Percentiles rank a stretch among this genome's conserved stretches.
Evolutionary conservation across 2,113 vertebrate genomes (phyloP).

Genomic region (Aplodontia rufa): DNA sequence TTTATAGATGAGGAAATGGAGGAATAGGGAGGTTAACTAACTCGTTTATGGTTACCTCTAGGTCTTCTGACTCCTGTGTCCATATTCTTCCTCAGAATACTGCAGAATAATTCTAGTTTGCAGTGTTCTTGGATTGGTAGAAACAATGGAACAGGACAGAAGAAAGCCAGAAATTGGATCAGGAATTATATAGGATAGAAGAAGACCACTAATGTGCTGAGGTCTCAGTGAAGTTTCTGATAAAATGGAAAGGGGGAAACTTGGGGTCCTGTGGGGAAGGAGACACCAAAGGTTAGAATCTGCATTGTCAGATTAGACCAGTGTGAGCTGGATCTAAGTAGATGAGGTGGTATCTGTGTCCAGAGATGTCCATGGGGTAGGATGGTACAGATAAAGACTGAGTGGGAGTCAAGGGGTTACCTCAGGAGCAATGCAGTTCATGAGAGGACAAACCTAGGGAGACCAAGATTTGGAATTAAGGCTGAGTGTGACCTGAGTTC

Average conservation of each 20-base stretch:
- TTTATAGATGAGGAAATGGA: neutral
- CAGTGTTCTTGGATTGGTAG: neutral
- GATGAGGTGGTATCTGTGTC: neutral
- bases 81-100: neutral
- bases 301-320: neutral
- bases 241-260: neutral
- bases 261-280: neutral
- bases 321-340: neutral
- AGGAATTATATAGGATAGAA: no score
- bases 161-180: neutral
- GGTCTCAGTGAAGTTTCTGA: neutral
- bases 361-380: neutral
- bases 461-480: neutral
- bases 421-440: accelerated
- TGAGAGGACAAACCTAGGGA: neutral
- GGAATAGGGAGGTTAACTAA: neutral
- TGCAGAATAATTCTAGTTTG: neutral
- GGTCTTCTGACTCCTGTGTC: neutral
- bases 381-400: neutral
- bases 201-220: neutral
- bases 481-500: neutral
- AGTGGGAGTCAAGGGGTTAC: neutral
- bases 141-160: neutral
- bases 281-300: neutral
- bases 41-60: neutral